phyloP scores from a whole-genome alignment of 2,797 vertebrate genomes.

The Hafferia zeledoni region DNA sequence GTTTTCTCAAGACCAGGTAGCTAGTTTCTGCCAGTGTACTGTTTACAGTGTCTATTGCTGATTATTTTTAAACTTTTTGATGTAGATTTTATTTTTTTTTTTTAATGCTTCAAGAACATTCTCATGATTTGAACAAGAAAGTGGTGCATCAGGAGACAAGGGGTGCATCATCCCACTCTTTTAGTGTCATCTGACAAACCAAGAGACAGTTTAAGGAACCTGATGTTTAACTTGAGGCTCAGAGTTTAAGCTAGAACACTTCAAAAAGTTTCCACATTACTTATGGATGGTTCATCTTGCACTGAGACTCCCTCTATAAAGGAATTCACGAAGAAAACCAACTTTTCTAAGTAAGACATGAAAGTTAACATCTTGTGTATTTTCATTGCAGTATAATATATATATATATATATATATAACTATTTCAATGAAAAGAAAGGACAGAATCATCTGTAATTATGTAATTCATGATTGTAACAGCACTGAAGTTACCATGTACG shows the following conservation, averaged over 20 bases:
- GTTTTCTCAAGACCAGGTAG: conserved; percentile 66
- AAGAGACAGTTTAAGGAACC: conserved; percentile 73
- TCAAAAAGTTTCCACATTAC: conserved; percentile 53
- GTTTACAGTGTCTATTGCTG: conserved; percentile 72
- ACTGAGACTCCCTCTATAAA: conserved; percentile 67
- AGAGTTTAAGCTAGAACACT: conserved; percentile 69
- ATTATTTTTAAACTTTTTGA: conserved; percentile 67
- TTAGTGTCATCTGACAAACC: conserved; percentile 72
- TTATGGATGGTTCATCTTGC: conserved; percentile 72
- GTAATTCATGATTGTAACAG: conserved; percentile 80
- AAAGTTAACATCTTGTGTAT: conserved; percentile 78
- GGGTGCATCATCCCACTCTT: conserved; percentile 70
- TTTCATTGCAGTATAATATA: conserved; percentile 70
- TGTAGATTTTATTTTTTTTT: conserved; percentile 9
- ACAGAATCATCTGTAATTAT: conserved; percentile 80
- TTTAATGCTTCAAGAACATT: conserved; percentile 35
- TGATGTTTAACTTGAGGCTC: conserved; percentile 64
- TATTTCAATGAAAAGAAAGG: conserved; percentile 73
- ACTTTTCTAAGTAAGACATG: conserved; percentile 72
- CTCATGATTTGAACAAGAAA: conserved; percentile 41
- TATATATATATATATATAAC: conserved; percentile 76
- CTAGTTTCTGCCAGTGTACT: conserved; percentile 76
- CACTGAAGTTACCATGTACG: conserved; percentile 78
- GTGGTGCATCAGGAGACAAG: conserved; percentile 46
- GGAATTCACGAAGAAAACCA: conserved; percentile 65